Percentiles rank a stretch among this genome's conserved stretches.
Conservation (phyloP, 92 coral and sea anemone species). For the Bergia puertoricense region DNA sequence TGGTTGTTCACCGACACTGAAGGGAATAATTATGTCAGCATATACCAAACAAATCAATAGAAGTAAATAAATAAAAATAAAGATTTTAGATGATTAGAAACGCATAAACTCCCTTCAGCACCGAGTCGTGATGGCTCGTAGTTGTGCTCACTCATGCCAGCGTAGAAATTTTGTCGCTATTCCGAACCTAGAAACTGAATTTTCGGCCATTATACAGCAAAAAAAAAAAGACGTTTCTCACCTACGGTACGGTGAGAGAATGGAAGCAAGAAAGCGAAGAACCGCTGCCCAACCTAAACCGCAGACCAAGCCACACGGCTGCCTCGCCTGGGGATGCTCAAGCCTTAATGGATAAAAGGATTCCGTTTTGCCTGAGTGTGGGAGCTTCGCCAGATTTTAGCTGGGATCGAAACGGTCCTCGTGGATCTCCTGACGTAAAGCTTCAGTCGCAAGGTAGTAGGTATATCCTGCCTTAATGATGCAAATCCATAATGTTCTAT, state of each 20-base stretch:
- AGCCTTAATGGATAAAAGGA: background rate
- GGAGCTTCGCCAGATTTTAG: constrained; percentile 57
- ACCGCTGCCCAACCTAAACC: constrained; percentile 54
- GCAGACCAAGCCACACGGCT: constrained; percentile 54
- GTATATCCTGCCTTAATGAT: constrained; percentile 8
- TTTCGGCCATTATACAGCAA: too few species aligned
- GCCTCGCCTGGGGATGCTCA: constrained; percentile 36
- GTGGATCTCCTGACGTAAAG: constrained; percentile 35
- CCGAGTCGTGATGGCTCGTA: too few species aligned
- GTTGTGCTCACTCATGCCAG: too few species aligned
- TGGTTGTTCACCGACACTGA: too few species aligned
- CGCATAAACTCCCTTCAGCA: too few species aligned
- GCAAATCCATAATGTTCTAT: background rate
- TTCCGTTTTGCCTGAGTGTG: constrained; percentile 43
- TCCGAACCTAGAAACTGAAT: too few species aligned
- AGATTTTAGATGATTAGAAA: too few species aligned
- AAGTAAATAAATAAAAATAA: too few species aligned
- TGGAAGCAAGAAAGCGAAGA: constrained; percentile 75
- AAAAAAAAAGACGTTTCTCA: too few species aligned
- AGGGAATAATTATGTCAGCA: too few species aligned
- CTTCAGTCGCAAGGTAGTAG: constrained; percentile 37
- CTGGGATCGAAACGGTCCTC: constrained; percentile 13
- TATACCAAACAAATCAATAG: too few species aligned
- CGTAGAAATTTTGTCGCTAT: too few species aligned
- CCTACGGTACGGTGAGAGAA: constrained; percentile 66